These are phyloP conservation scores for Gnatocerus cornutus DNA, from an alignment of 2,888 invertebrate species.

Conservation along the genomic window DNA sequence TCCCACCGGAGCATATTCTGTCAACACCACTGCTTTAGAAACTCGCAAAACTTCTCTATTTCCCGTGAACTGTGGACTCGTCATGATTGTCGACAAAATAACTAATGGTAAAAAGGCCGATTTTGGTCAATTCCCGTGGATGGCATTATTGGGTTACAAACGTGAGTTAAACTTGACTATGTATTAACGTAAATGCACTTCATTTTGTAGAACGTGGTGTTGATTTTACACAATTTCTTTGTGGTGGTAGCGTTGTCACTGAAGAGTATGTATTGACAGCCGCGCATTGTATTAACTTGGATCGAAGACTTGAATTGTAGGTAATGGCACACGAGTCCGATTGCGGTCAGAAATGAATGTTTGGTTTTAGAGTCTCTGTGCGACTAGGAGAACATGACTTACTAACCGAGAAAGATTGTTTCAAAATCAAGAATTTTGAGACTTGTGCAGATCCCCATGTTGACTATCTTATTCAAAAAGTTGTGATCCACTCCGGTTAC, in stretches of 20 bases:
- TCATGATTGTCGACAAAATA: conserved; percentile 75
- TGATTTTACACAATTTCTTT: conserved; percentile 62
- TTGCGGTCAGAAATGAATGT: conserved; percentile 6
- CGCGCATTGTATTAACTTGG: conserved; percentile 73
- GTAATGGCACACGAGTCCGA: conserved; percentile 49
- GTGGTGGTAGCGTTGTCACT: conserved; percentile 74
- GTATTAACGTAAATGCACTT: background rate
- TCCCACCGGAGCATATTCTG: conserved; percentile 28
- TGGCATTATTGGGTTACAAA: conserved; percentile 75
- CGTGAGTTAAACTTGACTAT: conserved; percentile 42
- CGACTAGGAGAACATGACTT: conserved; percentile 79
- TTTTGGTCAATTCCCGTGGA: conserved; percentile 78
- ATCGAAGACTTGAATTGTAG: conserved; percentile 63
- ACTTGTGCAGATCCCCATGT: conserved; percentile 70
- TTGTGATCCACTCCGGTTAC: conserved; percentile 74
- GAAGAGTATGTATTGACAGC: conserved; percentile 75
- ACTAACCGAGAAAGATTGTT: conserved; percentile 71
- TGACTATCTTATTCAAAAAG: conserved; percentile 73
- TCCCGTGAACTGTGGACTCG: conserved; percentile 73
- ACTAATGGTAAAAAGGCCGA: conserved; percentile 76
- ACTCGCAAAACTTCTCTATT: conserved; percentile 44
- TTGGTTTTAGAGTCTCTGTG: conserved; percentile 72
- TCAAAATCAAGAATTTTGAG: conserved; percentile 55
- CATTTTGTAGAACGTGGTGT: conserved; percentile 56
- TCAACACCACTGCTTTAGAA: conserved; percentile 24